phyloP scores from a whole-genome alignment of 2,888 invertebrate genomes.

The Drosophila pseudotakahashii region DNA sequence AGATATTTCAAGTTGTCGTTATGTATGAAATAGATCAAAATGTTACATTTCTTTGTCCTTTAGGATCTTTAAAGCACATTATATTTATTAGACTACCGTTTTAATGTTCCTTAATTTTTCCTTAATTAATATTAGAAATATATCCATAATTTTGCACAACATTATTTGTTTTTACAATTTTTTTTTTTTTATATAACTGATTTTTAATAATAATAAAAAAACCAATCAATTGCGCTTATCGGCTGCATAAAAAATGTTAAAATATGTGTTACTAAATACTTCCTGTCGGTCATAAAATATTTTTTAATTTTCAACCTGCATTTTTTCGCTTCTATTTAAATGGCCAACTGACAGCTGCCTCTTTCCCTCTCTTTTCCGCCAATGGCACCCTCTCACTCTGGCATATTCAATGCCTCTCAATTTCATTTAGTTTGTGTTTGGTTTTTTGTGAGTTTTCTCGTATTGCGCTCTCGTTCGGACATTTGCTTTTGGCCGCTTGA shows the following conservation, averaged over 20 bases:
- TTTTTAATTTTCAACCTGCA: conserved; percentile 36
- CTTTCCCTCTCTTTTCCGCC: conserved; percentile 3
- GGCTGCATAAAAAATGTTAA: background rate
- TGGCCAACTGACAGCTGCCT: conserved; percentile 39
- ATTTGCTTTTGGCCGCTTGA: conserved; percentile 62
- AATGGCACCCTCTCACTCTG: background rate
- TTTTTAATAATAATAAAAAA: background rate
- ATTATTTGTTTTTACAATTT: too few relatives aligned
- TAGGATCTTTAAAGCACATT: background rate
- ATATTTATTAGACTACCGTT: too few relatives aligned
- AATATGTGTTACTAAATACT: conserved; percentile 1
- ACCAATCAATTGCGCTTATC: background rate
- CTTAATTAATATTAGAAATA: background rate
- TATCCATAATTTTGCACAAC: too few relatives aligned
- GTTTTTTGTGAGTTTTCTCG: conserved; percentile 21
- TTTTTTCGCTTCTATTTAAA: conserved; percentile 39
- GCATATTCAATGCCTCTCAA: conserved; percentile 23
- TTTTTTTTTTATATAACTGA: too few relatives aligned
- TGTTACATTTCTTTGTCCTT: background rate
- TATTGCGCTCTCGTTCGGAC: conserved; percentile 54
- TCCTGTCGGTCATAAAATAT: conserved; percentile 22
- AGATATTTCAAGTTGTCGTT: background rate
- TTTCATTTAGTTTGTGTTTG: conserved; percentile 55
- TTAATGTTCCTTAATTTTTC: background rate
- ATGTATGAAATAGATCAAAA: too few relatives aligned